phyloP scores from a whole-genome alignment of 2,797 vertebrate species.

The Cryptoprocta ferox region DNA sequence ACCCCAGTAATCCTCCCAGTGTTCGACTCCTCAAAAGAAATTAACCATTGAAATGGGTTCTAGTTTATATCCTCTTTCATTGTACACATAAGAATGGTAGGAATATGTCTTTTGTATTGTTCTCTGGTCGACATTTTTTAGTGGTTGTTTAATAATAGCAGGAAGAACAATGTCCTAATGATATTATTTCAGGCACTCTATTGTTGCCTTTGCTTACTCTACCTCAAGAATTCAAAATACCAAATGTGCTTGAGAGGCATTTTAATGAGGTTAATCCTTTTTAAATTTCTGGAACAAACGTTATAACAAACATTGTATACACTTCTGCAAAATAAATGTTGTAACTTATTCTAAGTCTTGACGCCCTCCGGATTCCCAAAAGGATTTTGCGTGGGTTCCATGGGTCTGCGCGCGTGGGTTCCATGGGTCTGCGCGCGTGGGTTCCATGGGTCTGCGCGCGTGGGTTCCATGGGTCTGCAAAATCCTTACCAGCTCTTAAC shows the following conservation, averaged over 20 bases:
- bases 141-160: constrained; percentile 22
- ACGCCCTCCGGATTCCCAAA: background rate
- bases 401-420: background rate
- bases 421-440: background rate
- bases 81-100: constrained; percentile 37
- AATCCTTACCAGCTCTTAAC: constrained; percentile 40
- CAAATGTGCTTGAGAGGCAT: background rate
- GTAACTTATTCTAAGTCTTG: background rate
- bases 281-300: background rate
- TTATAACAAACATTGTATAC: background rate
- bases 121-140: constrained; percentile 41
- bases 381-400: background rate
- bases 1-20: background rate
- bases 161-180: constrained; percentile 66
- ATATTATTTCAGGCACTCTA: constrained; percentile 74
- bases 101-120: constrained; percentile 46
- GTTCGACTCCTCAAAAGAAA: background rate
- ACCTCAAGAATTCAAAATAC: constrained; percentile 47
- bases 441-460: background rate
- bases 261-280: constrained; percentile 38
- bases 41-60: background rate
- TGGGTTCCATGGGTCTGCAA: background rate
- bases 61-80: background rate
- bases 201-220: constrained; percentile 53
- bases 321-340: background rate